Evolutionary conservation across 2,888 invertebrate genomes (phyloP).

Genomic region (Dicycla oo): DNA sequence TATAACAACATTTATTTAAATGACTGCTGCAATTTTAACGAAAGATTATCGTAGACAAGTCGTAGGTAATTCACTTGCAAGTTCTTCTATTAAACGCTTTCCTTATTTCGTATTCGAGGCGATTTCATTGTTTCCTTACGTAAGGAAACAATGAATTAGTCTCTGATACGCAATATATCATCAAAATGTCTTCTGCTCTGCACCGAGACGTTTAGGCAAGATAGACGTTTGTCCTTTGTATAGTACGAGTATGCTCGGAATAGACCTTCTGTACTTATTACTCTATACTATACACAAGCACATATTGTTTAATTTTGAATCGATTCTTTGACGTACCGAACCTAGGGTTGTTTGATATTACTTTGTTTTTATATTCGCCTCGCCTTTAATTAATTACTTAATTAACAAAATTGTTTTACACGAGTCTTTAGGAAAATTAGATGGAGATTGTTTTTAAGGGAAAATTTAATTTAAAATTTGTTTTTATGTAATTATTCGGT

Average conservation of each 20-base stretch:
- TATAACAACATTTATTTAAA: background rate
- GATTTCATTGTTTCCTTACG: background rate
- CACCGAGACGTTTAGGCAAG: no score
- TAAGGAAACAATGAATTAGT: no score
- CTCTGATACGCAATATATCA: no score
- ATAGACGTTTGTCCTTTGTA: no score
- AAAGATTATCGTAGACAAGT: background rate
- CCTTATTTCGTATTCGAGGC: background rate
- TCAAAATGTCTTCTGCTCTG: no score
- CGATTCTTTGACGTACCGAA: conserved; percentile 31
- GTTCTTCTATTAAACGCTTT: background rate
- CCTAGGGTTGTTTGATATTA: conserved; percentile 40
- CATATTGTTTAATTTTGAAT: conserved; percentile 32
- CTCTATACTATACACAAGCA: background rate
- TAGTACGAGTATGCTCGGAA: no score
- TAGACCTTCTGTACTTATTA: conserved; percentile 16
- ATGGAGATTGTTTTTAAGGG: background rate
- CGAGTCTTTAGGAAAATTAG: conserved; percentile 10
- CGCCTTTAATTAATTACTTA: conserved; percentile 25
- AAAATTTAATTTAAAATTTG: background rate
- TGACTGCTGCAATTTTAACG: background rate
- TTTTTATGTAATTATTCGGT: background rate
- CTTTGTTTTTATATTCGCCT: conserved; percentile 12
- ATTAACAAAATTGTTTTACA: conserved; percentile 28
- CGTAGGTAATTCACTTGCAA: background rate